Percentiles rank a stretch among this genome's conserved stretches.
phyloP scores from a whole-genome alignment of 2,797 vertebrate species.

The Masticophis lateralis region DNA sequence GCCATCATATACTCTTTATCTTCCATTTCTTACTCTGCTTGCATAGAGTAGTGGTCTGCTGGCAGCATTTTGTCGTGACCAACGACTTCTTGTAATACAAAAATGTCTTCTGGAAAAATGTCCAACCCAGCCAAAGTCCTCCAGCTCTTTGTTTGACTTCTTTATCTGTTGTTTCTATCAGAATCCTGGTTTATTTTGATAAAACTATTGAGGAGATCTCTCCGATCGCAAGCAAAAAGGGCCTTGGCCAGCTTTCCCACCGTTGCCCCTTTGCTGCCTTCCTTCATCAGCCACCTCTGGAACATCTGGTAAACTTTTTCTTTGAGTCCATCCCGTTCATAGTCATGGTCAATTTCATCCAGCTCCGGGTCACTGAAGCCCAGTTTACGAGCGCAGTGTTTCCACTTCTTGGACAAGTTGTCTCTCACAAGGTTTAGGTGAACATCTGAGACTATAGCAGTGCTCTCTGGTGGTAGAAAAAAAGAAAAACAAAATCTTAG shows the following conservation, averaged over 20 bases:
- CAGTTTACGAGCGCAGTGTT: slow-evolving; percentile 82
- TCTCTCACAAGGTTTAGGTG: slow-evolving; percentile 84
- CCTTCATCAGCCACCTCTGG: slow-evolving; percentile 86
- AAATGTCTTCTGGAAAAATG: not conserved
- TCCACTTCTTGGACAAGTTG: slow-evolving; percentile 86
- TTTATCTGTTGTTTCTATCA: slow-evolving; percentile 8
- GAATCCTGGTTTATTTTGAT: slow-evolving; percentile 61
- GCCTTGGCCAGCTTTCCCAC: slow-evolving; percentile 84
- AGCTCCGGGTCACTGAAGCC: slow-evolving; percentile 82
- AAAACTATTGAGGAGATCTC: slow-evolving; percentile 78
- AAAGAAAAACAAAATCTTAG: not conserved
- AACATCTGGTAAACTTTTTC: slow-evolving; percentile 96
- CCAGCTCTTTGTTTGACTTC: not conserved
- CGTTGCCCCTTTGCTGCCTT: slow-evolving; percentile 83
- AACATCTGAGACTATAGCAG: slow-evolving; percentile 65
- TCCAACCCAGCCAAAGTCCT: not conserved
- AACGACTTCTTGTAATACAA: not conserved
- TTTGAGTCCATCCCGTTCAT: slow-evolving; percentile 82
- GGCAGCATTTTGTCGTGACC: not conserved
- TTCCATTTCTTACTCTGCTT: not conserved
- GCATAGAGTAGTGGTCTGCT: not conserved
- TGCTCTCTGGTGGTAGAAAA: slow-evolving; percentile 59
- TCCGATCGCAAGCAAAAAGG: slow-evolving; percentile 71
- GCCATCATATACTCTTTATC: not conserved
- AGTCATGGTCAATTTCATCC: slow-evolving; percentile 89